Evolutionary conservation across 2,888 invertebrate species (phyloP), one percentile per base, ranked within the genome.

Genomic region (Antheraea assamensis): DNA sequence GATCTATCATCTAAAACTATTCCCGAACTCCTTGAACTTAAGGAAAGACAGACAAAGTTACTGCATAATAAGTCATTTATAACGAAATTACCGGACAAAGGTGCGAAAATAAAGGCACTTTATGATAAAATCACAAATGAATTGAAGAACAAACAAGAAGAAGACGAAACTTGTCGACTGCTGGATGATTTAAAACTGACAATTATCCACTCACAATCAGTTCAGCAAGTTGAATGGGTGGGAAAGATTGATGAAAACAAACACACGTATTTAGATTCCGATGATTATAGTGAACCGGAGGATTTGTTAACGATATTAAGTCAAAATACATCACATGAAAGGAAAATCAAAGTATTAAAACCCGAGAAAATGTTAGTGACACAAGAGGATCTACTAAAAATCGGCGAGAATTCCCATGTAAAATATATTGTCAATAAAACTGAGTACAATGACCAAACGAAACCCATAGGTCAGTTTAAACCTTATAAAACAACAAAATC

Each of bases 211-310:
- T 94, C 94, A 80, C 85, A 90, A 70, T 85, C 91, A 7, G 89
- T 96, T 74, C 95, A 95, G 83, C 89, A 95, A 82, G 83, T 96
- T 1, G 96, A 96, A 90, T 96, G 96, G 96, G 92, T 94, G 30
- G 95, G 95, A 49, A 93, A 93, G 79, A 86, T 93, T 27, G 84
- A 90, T 24, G 84, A 82, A 30, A 82, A 84, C 68, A 79, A 79
- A 8, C 81, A 88, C n/a, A 80, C 76, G 19, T 90, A 91, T 75
- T 83, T 95, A 27, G 95, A 95, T 83, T 91, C 96, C 2, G 96
- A 96, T 82, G 96, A 96, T 77, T 96, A 96, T 71, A 95, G 96
- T 82, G 95, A 95, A 35, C 94, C 95, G 19, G 95, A 94, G 79
- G 95, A 96, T 88, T 95, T 95, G 0, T 80, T 96, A 74, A 95